These are phyloP conservation scores for Drosophila rellima DNA, from an alignment of 2,888 invertebrate species.

Conservation along the genomic window DNA sequence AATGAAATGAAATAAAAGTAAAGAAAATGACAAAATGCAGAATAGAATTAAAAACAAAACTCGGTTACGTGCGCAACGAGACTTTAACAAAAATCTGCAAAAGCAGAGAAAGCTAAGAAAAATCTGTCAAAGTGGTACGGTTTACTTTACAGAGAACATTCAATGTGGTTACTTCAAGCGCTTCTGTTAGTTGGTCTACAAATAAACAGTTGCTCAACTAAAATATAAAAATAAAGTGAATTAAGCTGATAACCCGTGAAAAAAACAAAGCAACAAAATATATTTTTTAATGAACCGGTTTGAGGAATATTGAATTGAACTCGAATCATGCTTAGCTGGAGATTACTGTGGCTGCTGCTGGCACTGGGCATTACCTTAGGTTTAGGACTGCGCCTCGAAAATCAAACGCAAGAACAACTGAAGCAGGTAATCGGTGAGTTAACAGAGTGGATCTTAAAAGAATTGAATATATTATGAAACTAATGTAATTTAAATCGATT, in stretches of 20 bases:
- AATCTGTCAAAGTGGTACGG: constrained; percentile 48
- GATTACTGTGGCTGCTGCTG: constrained; percentile 40
- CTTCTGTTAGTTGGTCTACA: constrained; percentile 19
- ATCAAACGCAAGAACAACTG: constrained; percentile 51
- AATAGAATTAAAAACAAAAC: constrained; percentile 58
- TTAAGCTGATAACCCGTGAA: not conserved
- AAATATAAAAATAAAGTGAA: constrained; percentile 4
- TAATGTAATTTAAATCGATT: not conserved
- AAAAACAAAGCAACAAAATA: constrained; percentile 2
- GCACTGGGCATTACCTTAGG: constrained; percentile 9
- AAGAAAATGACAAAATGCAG: constrained; percentile 37
- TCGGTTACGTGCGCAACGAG: constrained; percentile 59
- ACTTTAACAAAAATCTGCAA: constrained; percentile 28
- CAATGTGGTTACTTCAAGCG: constrained; percentile 33
- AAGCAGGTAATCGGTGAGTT: constrained; percentile 59
- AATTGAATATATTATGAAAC: not conserved
- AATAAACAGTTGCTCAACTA: not conserved
- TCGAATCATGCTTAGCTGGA: constrained; percentile 20
- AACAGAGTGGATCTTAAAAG: too few species aligned
- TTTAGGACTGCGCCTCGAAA: constrained; percentile 48
- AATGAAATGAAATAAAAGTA: constrained; percentile 28
- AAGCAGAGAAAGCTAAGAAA: constrained; percentile 63
- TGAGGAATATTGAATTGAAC: not conserved
- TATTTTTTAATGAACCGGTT: constrained; percentile 8
- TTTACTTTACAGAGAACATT: constrained; percentile 45